Base-by-base conservation (phyloP, 2,113 vertebrate genomes). In the Haliaeetus leucogaster region DNA sequence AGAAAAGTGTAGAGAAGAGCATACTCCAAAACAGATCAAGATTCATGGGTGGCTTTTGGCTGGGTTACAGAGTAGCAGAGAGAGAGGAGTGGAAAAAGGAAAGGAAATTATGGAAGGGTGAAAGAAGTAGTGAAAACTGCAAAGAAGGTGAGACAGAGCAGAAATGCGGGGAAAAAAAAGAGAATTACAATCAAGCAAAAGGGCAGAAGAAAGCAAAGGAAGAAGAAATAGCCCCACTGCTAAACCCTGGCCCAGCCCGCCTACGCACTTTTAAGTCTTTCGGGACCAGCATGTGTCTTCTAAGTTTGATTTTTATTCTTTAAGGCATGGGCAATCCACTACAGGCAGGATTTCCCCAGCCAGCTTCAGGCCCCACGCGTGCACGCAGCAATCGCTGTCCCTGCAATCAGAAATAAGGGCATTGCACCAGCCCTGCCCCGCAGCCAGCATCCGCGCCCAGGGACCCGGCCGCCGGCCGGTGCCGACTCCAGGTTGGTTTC, bases 401-500 rank as follows among this genome's bases (percentile, higher is more conserved):
- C 62, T 9, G 22, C 36, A 3, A 3, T 0, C 11, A 29, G 73
- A 4, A 27, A 4, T 1, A 2, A 15, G 43, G 38, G 17, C 38
- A 10, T 3, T 1, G 30, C 53, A 9, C 6, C 73, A 23, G 8
- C 50, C 62, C 74, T 40, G 42, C 14, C 52, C 67, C 1, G 25
- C 71, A 1, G 36, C 30, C n/a, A 25, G 38, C 74, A 22, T 10
- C 32, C 2, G 6, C 1, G 3, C 26, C 34, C 26, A 1, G 27
- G 38, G 7, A 43, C 27, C 14, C 1, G 12, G 2, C 20, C 10
- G 0, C 20, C 3, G 1, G 18, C 9, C 7, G 2, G 43, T 15
- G 14, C 72, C 8, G 0, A 2, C 21, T 8, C 30, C 52, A 38
- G 76, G 36, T 42, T 48, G 67, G 59, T 3, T 15, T 38, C 62